Evolutionary conservation across 2,797 vertebrate species (phyloP).

Genomic region (Chloroceryle amazona): DNA sequence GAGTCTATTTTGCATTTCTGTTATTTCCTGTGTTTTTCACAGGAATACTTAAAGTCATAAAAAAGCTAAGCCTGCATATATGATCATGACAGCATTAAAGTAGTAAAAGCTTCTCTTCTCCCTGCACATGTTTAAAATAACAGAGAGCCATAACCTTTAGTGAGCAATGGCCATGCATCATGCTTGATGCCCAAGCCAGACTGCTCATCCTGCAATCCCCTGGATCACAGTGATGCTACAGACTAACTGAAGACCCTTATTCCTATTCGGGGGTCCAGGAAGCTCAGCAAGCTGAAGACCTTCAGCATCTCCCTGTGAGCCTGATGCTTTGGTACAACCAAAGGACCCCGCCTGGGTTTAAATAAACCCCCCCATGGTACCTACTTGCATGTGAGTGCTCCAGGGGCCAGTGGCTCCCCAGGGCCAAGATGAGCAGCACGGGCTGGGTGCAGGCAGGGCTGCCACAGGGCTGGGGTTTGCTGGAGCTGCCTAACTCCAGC

Average conservation of each 20-base stretch:
- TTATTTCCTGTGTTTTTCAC: constrained; percentile 23
- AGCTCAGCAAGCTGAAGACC: background rate
- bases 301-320: rapidly evolving
- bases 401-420: rapidly evolving
- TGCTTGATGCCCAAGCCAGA: background rate
- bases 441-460: background rate
- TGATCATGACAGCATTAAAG: background rate
- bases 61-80: background rate
- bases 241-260: background rate
- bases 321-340: background rate
- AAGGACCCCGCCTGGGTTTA: background rate
- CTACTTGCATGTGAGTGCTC: background rate
- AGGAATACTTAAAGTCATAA: background rate
- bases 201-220: background rate
- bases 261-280: background rate
- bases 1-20: background rate
- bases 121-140: background rate
- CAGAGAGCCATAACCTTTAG: background rate
- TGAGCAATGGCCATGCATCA: rapidly evolving
- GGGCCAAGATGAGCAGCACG: rapidly evolving
- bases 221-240: background rate
- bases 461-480: background rate
- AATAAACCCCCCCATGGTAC: background rate
- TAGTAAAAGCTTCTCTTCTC: background rate
- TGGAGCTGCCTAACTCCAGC: background rate